Conservation (phyloP, 30 jellyfish, hydroid and myxozoan species). For the Turritopsis rubra region DNA sequence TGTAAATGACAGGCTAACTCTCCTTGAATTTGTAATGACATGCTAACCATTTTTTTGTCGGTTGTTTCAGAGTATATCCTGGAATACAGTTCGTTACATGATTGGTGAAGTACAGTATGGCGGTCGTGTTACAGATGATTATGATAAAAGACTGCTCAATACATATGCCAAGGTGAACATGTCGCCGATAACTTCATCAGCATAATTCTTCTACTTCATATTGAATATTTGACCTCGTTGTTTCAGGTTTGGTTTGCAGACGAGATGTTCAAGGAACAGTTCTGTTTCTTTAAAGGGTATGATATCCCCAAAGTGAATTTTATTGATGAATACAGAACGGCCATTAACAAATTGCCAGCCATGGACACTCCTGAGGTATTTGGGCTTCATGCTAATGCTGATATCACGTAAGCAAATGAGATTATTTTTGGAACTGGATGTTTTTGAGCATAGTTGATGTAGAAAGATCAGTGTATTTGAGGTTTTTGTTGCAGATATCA, state of each 20-base stretch:
- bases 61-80: constrained; percentile 57
- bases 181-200: neutral
- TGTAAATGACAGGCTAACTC: neutral
- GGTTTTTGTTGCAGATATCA: constrained; percentile 39
- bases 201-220: neutral
- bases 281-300: constrained; percentile 81
- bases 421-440: too few species aligned
- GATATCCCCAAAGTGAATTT: constrained; percentile 58
- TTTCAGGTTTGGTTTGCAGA: constrained; percentile 90
- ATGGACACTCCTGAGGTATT: constrained; percentile 94
- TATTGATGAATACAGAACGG: constrained; percentile 66
- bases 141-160: constrained; percentile 73
- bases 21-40: neutral
- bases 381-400: constrained; percentile 95
- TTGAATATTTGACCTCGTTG: neutral
- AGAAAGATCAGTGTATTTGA: neutral
- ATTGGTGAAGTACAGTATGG: constrained; percentile 97
- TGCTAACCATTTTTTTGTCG: neutral
- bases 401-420: constrained; percentile 67
- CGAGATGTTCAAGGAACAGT: constrained; percentile 65
- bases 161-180: constrained; percentile 80
- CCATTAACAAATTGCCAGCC: constrained; percentile 65
- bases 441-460: neutral
- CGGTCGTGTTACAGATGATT: constrained; percentile 96
- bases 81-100: constrained; percentile 94